Base-by-base conservation (phyloP, 2,888 invertebrate species). In the Xanthostigma xanthostigma region DNA sequence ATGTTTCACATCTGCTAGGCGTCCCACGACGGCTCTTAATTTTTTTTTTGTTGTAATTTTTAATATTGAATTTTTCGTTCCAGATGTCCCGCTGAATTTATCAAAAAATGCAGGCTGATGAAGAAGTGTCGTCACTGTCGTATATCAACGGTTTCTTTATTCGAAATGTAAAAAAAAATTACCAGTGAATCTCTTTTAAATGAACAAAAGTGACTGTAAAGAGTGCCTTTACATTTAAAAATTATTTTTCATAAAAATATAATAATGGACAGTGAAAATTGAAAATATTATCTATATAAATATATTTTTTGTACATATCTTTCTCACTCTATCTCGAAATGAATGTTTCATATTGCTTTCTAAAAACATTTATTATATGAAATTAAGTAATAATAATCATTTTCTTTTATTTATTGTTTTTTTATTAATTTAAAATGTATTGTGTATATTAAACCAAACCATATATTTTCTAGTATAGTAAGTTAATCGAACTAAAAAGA, bases 71-170 rank as follows among this genome's bases (percentile, higher is more conserved):
- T 53, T 53, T 60, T 59, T 55, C 53, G 54, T 80, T 80, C 50
- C 77, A 89, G 89, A 89, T 84, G 81, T 85, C 77, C 89, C 89
- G 68, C 74, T 89, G 68, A 89, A 89, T 73, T 75, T 89, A 73
- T 89, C 88, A 64, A 89, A 89, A 76, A 87, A 88, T 75, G 73
- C 74, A 62, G 74, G 75, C 65, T 76, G 71, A 74, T 65, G 55
- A 53, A 55, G 53, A 41, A 9, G 14, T 11, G 36, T 36, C 37
- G 27, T 17, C 27, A 27, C 27, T 27, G 27, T 27, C 27, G 27
- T 27, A 27, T 27, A 27, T 27, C 27, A 27, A 27, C 27, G 6
- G 27, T 27, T 27, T 27, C 27, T 27, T 27, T 27, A 6, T 27
- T 27, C 27, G 27, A 3, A 27, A 27, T 27, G 27, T 27, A 27